Conservation (phyloP, 2,113 vertebrate genomes). For the Amphiprion percula region DNA sequence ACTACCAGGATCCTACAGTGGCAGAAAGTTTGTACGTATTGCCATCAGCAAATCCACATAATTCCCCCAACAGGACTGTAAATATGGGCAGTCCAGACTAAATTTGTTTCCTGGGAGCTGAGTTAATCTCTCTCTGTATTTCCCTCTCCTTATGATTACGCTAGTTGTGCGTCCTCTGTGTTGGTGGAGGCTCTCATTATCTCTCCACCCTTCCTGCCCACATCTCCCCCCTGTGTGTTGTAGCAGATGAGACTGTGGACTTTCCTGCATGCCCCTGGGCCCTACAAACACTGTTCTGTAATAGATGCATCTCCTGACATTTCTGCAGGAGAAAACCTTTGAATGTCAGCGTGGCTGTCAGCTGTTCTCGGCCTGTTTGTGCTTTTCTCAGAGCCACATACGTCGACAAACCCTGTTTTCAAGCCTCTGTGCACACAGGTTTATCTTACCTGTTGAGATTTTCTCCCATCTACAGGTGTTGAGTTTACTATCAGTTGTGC, state of each 20-base stretch:
- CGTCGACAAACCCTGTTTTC: conserved; percentile 4
- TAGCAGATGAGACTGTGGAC: conserved; percentile 29
- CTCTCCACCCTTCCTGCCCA: conserved; percentile 74
- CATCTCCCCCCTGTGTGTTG: conserved; percentile 25
- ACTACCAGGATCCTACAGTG: background rate
- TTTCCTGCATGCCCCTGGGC: conserved; percentile 14
- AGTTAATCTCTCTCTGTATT: conserved; percentile 2
- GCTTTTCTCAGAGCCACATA: background rate
- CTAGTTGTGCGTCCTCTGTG: conserved; percentile 34
- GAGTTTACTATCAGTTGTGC: too few relatives aligned
- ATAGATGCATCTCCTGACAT: conserved; percentile 35
- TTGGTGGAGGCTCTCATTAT: conserved; percentile 66
- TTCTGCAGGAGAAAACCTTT: conserved; percentile 12
- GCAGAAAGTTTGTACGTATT: conserved; percentile 2
- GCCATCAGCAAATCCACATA: conserved; percentile 13
- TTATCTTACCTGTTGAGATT: background rate
- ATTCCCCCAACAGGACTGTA: background rate
- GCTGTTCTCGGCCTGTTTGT: conserved; percentile 8
- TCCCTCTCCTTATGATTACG: conserved; percentile 42
- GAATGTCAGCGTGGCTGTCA: conserved; percentile 17
- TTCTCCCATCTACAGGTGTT: too few relatives aligned
- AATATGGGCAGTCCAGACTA: conserved; percentile 15
- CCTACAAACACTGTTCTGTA: conserved; percentile 20
- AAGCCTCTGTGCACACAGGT: background rate
- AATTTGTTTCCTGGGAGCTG: conserved; percentile 15